Evolutionary conservation across 1,140 invertebrate species (phyloP).

Genomic region (Drosophila pseudoobscura): DNA sequence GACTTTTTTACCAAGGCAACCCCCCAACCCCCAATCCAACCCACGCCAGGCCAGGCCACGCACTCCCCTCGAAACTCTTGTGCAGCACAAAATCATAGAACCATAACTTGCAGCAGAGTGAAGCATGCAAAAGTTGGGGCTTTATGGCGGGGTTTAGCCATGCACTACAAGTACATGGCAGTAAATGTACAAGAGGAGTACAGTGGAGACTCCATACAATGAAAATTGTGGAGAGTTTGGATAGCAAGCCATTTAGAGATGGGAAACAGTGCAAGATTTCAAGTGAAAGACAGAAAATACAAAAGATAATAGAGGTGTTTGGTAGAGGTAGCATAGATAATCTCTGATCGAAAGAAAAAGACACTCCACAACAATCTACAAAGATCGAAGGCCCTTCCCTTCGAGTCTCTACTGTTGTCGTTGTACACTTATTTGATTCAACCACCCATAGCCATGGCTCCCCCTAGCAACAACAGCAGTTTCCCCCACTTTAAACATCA

Average conservation of each 20-base stretch:
- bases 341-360: no score
- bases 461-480: no score
- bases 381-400: no score
- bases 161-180: background rate
- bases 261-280: background rate
- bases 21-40: background rate
- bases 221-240: no score
- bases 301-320: no score
- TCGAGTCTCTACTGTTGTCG: no score
- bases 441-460: no score
- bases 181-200: conserved; percentile 5
- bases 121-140: conserved; percentile 39
- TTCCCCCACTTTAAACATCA: no score
- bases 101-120: conserved; percentile 36
- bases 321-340: no score
- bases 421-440: no score
- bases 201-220: conserved; percentile 13
- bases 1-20: conserved; percentile 47
- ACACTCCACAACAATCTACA: no score
- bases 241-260: no score
- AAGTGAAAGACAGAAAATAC: background rate
- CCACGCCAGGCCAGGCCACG: background rate
- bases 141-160: conserved; percentile 22
- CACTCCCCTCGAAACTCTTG: conserved; percentile 1
- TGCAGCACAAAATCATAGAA: conserved; percentile 47